Base-by-base conservation (phyloP, 2,888 invertebrate species). In the Odontomyia ornata region DNA sequence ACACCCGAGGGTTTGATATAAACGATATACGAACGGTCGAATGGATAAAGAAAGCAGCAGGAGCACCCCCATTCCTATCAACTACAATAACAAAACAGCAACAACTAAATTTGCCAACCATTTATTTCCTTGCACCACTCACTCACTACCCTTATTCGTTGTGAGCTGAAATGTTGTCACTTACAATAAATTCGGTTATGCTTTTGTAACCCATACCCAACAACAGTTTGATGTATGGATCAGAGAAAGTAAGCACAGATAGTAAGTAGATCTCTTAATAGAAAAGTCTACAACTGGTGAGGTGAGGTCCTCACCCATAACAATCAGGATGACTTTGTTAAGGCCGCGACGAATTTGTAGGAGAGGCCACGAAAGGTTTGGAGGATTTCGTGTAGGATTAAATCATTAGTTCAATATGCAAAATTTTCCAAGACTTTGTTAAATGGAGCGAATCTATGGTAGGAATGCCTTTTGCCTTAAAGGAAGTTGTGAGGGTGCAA, bases 121-220 rank as follows among this genome's bases (percentile, higher is more conserved):
- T 72, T 57, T 28, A 72, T 56, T 52, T 43, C 28, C 56, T 15
- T 57, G 57, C 73, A 60, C n/a, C n/a, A n/a, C n/a, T n/a, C n/a
- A n/a, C 36, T 73, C 25, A 57, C 73, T 72, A 72, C 73, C 52
- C 56, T 43, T n/a, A n/a, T n/a, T 60, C 60, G 18, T 43, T 25
- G 18, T 21, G 28, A 28, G n/a, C 23, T 28, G 56, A 72, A 60
- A 36, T 60, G 73, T 73, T 73, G 73, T 73, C 73, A 73, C 73
- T 73, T 73, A 60, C 73, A 73, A 73, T 60, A 60, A 73, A 73
- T 57, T 60, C 73, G 25, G 73, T 73, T 73, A 36, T 73, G 73
- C 72, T 73, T 73, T 60, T 57, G 57, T 36, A 73, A 73, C 21
- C n/a, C 72, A 57, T 30, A 36, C 65, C 65, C 36, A n/a, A 18